Evolutionary conservation across 2,113 vertebrate genomes (phyloP).

Genomic region (Morone chrysops): DNA sequence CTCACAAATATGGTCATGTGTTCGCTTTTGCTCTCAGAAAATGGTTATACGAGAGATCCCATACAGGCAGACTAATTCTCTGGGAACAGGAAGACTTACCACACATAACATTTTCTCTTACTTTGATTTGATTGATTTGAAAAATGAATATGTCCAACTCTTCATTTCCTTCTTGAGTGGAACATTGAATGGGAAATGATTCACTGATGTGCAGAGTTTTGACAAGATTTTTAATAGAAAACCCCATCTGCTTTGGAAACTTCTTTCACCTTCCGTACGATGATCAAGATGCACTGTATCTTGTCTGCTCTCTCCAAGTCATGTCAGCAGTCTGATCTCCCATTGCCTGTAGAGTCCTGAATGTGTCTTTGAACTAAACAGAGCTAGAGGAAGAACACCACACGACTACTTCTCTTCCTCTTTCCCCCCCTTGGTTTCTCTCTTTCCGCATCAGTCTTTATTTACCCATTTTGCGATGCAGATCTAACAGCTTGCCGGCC

Average conservation of each 20-base stretch:
- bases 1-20: not conserved
- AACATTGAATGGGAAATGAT: conserved; percentile 3
- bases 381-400: conserved; percentile 42
- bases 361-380: conserved; percentile 56
- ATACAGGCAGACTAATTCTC: no score
- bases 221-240: not conserved
- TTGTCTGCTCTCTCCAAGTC: conserved; percentile 10
- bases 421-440: not conserved
- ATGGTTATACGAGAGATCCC: not conserved
- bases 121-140: not conserved
- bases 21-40: not conserved
- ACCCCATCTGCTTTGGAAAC: conserved; percentile 3
- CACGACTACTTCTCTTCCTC: not conserved
- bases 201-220: conserved; percentile 4
- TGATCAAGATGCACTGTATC: conserved; percentile 6
- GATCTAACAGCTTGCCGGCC: conserved; percentile 60
- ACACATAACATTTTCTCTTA: not conserved
- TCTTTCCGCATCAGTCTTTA: conserved; percentile 68
- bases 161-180: not conserved
- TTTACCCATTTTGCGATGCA: conserved; percentile 72
- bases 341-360: conserved; percentile 44
- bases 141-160: not conserved
- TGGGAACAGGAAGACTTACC: not conserved
- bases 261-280: not conserved
- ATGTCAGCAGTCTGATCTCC: conserved; percentile 49